Conservation (phyloP, 2,888 invertebrate genomes). For the Lutraria lutraria region DNA sequence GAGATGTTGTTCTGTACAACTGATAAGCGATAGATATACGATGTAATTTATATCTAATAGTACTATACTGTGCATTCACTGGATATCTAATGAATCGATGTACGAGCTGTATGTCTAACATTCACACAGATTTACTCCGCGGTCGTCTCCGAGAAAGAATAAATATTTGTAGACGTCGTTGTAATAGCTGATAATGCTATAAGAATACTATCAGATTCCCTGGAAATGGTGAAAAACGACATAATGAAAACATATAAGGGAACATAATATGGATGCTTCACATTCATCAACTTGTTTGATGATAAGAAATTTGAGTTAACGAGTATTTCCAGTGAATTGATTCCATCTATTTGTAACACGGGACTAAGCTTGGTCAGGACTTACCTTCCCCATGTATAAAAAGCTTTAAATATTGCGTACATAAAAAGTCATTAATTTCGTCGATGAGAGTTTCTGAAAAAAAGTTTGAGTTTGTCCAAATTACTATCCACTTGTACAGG, state of each 20-base stretch:
- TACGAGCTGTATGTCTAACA: not conserved
- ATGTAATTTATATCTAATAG: too few species aligned
- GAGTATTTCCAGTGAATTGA: not conserved
- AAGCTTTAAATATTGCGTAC: too few species aligned
- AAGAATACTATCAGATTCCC: constrained; percentile 9
- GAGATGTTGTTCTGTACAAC: too few species aligned
- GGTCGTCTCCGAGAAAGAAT: not conserved
- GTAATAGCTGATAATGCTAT: not conserved
- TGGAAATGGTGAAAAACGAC: constrained; percentile 6
- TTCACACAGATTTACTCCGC: not conserved
- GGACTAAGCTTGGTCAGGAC: too few species aligned
- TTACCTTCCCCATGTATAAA: too few species aligned
- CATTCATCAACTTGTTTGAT: not conserved
- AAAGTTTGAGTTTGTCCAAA: too few species aligned
- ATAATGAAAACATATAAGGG: constrained; percentile 1
- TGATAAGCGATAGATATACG: too few species aligned
- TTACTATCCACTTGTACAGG: too few species aligned
- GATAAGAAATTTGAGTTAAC: not conserved
- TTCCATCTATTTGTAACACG: too few species aligned
- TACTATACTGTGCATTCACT: not conserved
- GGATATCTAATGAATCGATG: not conserved
- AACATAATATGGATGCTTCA: not conserved
- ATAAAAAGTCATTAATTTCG: too few species aligned
- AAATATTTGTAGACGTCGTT: not conserved
- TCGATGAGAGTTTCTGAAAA: too few species aligned